Percentiles rank a stretch among this genome's conserved stretches.
phyloP scores from a whole-genome alignment of 1,140 invertebrate species.

The Rhagoletis pomonella region DNA sequence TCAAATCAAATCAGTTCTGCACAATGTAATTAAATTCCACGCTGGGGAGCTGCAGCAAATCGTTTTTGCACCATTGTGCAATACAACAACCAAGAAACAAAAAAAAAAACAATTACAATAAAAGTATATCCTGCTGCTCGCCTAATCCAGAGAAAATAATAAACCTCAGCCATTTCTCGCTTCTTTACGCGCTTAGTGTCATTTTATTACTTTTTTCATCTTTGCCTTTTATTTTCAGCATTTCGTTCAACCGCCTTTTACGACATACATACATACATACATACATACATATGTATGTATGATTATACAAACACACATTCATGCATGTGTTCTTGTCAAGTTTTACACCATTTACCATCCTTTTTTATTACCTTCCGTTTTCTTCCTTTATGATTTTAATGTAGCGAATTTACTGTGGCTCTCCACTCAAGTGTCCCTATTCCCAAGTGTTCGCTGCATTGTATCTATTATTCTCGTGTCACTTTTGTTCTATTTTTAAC shows the following conservation, averaged over 20 bases:
- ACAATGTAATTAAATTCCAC: constrained; percentile 11
- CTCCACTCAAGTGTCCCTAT: neutral
- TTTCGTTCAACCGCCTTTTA: neutral
- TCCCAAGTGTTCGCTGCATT: neutral
- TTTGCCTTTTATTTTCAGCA: neutral
- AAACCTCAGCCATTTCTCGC: neutral
- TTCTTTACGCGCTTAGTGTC: neutral
- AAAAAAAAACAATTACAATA: neutral
- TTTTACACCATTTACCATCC: neutral
- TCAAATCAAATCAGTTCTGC: constrained; percentile 23
- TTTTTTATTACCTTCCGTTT: neutral
- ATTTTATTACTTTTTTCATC: neutral
- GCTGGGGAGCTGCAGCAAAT: neutral
- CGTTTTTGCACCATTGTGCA: neutral
- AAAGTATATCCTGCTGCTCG: neutral
- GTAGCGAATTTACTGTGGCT: constrained; percentile 5
- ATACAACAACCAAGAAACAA: neutral
- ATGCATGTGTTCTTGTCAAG: too few species aligned
- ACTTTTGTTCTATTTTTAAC: neutral
- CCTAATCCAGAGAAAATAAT: constrained; percentile 10
- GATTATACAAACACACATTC: too few species aligned
- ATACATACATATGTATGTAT: neutral
- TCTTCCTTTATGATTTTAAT: neutral
- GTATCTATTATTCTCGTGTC: neutral
- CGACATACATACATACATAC: neutral